These are phyloP conservation scores for Aulostomus chinensis DNA, from an alignment of 2,797 vertebrate species.

Conservation along the genomic window DNA sequence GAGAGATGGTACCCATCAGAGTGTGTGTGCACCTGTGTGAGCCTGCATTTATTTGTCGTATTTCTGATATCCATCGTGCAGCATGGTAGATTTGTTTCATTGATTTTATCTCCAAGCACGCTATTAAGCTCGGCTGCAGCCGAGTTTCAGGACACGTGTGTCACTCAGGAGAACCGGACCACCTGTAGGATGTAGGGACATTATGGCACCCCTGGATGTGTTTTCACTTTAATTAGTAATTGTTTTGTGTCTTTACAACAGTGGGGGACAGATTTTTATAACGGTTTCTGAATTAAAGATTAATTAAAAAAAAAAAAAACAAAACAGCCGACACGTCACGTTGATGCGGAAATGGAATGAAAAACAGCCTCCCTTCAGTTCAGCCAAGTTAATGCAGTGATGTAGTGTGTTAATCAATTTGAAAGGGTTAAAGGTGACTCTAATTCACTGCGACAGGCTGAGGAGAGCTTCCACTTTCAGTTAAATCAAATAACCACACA, in stretches of 20 bases:
- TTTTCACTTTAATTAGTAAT: constrained; percentile 44
- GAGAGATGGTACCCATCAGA: not conserved
- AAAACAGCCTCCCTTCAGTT: constrained; percentile 1
- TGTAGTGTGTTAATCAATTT: constrained; percentile 10
- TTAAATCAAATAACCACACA: constrained; percentile 8
- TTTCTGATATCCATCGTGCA: constrained; percentile 34
- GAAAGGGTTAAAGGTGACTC: constrained; percentile 13
- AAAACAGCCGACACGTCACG: no score
- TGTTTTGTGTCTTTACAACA: constrained; percentile 14
- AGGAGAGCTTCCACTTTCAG: constrained; percentile 2
- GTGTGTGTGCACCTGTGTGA: constrained; percentile 10
- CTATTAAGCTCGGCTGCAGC: constrained; percentile 29
- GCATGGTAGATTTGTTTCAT: constrained; percentile 41
- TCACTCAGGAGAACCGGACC: constrained; percentile 23
- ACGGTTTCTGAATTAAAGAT: constrained; percentile 6
- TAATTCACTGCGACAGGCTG: constrained; percentile 7
- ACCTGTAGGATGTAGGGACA: constrained; percentile 41
- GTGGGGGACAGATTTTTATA: constrained; percentile 14
- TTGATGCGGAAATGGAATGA: not conserved
- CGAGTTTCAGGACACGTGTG: constrained; percentile 2
- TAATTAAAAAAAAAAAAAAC: not conserved
- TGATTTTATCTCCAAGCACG: constrained; percentile 44
- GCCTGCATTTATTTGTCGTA: constrained; percentile 31
- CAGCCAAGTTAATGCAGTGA: constrained; percentile 10
- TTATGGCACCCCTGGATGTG: constrained; percentile 38